phyloP scores from a whole-genome alignment of 2,113 vertebrate genomes.

The Cichladusa arquata region DNA sequence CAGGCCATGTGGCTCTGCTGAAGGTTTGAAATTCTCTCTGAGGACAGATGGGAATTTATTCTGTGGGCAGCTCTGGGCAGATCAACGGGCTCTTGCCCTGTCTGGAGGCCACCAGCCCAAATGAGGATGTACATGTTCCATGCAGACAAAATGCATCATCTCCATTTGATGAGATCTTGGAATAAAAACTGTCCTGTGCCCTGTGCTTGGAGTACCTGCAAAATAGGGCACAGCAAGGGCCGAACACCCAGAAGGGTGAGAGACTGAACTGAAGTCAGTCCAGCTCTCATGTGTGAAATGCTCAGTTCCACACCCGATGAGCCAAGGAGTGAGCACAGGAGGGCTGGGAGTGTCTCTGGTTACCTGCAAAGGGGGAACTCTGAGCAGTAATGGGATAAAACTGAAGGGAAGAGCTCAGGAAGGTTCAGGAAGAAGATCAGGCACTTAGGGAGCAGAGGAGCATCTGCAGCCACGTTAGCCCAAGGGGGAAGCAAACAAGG shows the following conservation, averaged over 20 bases:
- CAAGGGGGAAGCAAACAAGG: neutral
- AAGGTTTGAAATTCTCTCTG: neutral
- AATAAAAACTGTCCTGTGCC: neutral
- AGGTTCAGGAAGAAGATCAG: neutral
- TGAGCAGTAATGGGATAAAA: neutral
- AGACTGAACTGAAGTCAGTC: neutral
- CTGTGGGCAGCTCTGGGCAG: neutral
- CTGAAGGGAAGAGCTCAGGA: neutral
- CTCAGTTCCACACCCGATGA: neutral
- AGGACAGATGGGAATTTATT: neutral
- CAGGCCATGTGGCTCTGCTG: neutral
- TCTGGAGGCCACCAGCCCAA: neutral
- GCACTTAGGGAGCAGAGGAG: neutral
- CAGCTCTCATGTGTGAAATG: fast-evolving
- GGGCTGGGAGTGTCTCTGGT: neutral
- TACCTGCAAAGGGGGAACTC: neutral
- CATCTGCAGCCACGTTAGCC: neutral
- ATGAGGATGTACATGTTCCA: neutral
- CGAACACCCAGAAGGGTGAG: neutral
- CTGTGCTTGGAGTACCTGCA: neutral
- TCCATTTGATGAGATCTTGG: neutral
- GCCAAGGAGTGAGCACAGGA: neutral
- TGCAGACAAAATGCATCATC: neutral
- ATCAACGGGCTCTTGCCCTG: neutral
- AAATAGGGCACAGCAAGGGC: neutral